Conservation (phyloP, 2,797 vertebrate genomes). For the Heteromormyrus szaboi region DNA sequence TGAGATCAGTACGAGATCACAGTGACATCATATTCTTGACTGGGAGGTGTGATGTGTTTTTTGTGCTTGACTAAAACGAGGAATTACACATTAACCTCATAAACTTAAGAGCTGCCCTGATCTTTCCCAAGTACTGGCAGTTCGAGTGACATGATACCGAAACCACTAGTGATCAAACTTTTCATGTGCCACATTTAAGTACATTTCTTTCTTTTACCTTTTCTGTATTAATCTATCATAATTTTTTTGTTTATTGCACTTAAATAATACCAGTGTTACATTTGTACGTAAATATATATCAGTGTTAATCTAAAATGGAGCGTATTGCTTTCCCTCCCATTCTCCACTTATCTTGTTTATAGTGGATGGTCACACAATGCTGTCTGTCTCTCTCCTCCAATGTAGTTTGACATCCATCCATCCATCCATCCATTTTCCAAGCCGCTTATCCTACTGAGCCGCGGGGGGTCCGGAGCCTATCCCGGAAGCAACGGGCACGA, state of each 20-base stretch:
- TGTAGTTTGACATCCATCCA: background rate
- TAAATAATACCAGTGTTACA: background rate
- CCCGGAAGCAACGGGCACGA: too few species aligned
- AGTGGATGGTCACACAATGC: background rate
- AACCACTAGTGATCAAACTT: background rate
- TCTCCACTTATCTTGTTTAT: background rate
- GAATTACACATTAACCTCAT: background rate
- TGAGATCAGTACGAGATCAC: background rate
- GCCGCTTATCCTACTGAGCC: too few species aligned
- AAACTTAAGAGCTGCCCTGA: background rate
- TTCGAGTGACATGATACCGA: background rate
- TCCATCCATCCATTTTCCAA: too few species aligned
- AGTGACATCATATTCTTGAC: background rate
- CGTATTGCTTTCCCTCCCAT: background rate
- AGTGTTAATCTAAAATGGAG: background rate
- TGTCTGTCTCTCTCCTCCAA: background rate
- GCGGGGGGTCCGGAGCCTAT: too few species aligned
- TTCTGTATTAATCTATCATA: background rate
- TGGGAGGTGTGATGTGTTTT: background rate
- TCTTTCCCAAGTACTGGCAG: background rate
- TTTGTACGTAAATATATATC: background rate
- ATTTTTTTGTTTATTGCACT: background rate
- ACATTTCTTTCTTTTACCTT: background rate
- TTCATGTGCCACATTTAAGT: background rate
- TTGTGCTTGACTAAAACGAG: background rate